phyloP scores from a whole-genome alignment of 2,113 vertebrate species.

The Oreochromis tanganicae region DNA sequence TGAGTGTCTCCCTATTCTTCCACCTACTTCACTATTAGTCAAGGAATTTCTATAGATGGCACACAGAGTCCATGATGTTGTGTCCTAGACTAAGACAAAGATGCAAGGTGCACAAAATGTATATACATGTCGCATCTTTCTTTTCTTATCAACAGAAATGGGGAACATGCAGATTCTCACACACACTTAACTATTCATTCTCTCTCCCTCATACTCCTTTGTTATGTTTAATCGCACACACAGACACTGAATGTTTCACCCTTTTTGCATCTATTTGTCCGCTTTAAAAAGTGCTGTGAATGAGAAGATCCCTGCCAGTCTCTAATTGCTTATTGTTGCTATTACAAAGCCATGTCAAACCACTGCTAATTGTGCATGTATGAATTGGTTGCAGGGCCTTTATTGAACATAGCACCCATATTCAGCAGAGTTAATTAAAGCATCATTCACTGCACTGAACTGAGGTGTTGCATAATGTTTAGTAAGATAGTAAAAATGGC shows the following conservation, averaged over 20 bases:
- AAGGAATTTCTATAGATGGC: background rate
- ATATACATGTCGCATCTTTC: background rate
- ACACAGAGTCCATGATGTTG: background rate
- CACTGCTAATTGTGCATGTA: constrained; percentile 21
- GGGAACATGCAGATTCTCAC: background rate
- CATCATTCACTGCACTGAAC: background rate
- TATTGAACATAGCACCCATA: constrained; percentile 32
- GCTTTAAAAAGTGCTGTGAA: constrained; percentile 29
- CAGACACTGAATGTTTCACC: background rate
- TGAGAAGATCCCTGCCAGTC: constrained; percentile 45
- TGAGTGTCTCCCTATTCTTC: constrained; percentile 53
- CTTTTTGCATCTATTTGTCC: constrained; percentile 1
- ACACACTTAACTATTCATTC: background rate
- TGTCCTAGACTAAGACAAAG: background rate
- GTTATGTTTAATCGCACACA: background rate
- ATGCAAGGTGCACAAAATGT: background rate
- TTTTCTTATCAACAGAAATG: background rate
- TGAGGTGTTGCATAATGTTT: background rate
- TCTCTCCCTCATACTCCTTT: background rate
- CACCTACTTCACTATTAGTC: background rate
- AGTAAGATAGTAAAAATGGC: background rate
- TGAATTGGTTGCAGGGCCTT: constrained; percentile 53
- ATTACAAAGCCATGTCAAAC: constrained; percentile 33
- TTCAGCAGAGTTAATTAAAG: background rate
- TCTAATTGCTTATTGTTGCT: constrained; percentile 49